Conservation (phyloP, 2,113 vertebrate genomes). For the Corythornis vintsioides region DNA sequence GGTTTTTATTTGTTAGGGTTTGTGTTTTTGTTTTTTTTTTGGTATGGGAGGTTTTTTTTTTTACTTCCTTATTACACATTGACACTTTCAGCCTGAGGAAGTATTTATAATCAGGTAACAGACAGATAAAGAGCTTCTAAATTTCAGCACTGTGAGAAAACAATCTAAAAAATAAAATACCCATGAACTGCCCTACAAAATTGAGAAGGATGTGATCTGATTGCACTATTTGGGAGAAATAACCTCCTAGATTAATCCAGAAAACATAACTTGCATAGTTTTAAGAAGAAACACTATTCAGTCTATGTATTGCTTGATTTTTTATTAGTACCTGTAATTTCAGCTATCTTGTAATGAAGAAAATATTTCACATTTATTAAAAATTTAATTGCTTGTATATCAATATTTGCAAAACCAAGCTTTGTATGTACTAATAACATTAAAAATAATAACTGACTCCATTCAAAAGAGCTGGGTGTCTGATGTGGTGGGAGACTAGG, state of each 20-base stretch:
- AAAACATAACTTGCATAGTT: neutral
- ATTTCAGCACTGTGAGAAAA: neutral
- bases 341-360: neutral
- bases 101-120: neutral
- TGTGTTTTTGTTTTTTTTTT: no score
- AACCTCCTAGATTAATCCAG: neutral
- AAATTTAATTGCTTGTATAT: neutral
- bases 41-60: no score
- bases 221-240: neutral
- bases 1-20: no score
- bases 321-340: neutral
- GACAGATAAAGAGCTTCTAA: neutral
- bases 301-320: neutral
- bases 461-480: neutral
- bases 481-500: neutral
- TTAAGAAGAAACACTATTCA: neutral
- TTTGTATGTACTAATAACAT: neutral
- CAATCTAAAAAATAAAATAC: neutral
- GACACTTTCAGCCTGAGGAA: neutral
- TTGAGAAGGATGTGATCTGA: neutral
- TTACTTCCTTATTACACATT: neutral
- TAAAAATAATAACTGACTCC: neutral
- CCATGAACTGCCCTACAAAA: neutral
- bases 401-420: accelerated
- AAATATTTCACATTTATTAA: neutral